Conservation (phyloP, 2,113 vertebrate genomes). For the Tachuris rubrigastra region DNA sequence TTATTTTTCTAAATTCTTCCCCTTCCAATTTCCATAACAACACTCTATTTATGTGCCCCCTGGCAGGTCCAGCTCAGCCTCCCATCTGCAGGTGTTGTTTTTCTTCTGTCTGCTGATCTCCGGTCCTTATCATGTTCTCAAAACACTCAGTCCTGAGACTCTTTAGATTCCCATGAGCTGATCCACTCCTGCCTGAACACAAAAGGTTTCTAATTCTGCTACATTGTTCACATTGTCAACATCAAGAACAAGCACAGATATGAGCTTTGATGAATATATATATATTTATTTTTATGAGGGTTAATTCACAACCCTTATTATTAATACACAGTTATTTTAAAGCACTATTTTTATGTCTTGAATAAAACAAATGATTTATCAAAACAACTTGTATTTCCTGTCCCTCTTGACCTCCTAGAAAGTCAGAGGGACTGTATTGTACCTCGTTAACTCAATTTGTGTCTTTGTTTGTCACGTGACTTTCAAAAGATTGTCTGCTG, state of each 20-base stretch:
- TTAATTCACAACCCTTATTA: not conserved
- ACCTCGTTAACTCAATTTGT: not conserved
- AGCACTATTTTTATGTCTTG: not conserved
- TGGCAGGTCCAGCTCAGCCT: too few relatives aligned
- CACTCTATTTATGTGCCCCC: too few relatives aligned
- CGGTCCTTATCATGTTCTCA: too few relatives aligned
- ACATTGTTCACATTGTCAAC: constrained; percentile 6
- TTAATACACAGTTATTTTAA: not conserved
- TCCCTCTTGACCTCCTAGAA: not conserved
- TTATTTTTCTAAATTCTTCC: too few relatives aligned
- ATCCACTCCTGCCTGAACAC: too few relatives aligned
- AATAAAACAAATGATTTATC: not conserved
- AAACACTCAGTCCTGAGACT: too few relatives aligned
- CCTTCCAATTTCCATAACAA: too few relatives aligned
- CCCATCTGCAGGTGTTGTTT: too few relatives aligned
- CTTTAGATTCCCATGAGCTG: too few relatives aligned
- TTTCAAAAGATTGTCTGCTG: not conserved
- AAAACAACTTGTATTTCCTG: not conserved
- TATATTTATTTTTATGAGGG: not conserved
- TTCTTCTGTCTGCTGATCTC: too few relatives aligned
- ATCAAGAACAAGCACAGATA: not conserved
- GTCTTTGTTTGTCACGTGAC: not conserved
- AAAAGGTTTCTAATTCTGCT: too few relatives aligned
- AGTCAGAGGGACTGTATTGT: not conserved
- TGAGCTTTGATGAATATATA: not conserved